Conservation (phyloP, 2,797 vertebrate species). For the Arrhamphus sclerolepis region DNA sequence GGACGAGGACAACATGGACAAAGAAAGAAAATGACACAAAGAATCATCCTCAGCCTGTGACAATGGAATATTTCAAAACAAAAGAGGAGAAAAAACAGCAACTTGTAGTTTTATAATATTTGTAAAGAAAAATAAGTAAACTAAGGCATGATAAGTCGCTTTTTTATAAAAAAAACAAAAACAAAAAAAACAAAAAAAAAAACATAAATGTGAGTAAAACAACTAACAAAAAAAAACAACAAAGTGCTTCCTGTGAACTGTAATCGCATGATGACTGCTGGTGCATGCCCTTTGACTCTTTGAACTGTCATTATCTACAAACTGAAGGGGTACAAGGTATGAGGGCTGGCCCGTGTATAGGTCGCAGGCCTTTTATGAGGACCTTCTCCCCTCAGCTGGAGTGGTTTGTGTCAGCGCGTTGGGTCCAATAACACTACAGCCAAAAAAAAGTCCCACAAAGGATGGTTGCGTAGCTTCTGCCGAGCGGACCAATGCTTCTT, state of each 20-base stretch:
- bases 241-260: slow-evolving; percentile 91
- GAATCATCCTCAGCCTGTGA: slow-evolving; percentile 64
- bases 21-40: slow-evolving; percentile 46
- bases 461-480: slow-evolving; percentile 68
- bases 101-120: slow-evolving; percentile 87
- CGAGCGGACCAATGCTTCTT: slow-evolving; percentile 69
- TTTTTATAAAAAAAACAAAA: slow-evolving; percentile 66
- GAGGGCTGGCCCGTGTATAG: slow-evolving; percentile 49
- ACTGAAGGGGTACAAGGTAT: slow-evolving; percentile 76
- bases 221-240: slow-evolving; percentile 70
- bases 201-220: slow-evolving; percentile 65
- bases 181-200: slow-evolving; percentile 62
- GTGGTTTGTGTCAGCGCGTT: slow-evolving; percentile 54
- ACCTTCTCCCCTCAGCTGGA: slow-evolving; percentile 50
- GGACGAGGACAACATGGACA: slow-evolving; percentile 33
- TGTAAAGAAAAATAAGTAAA: slow-evolving; percentile 82
- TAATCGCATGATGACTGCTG: slow-evolving; percentile 94
- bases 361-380: slow-evolving; percentile 42
- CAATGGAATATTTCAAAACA: slow-evolving; percentile 49
- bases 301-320: slow-evolving; percentile 85
- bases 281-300: slow-evolving; percentile 91
- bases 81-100: slow-evolving; percentile 47
- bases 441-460: slow-evolving; percentile 60
- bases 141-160: slow-evolving; percentile 87
- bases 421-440: slow-evolving; percentile 69